Conservation (phyloP, 2,888 invertebrate species). For the Pseudeuparius sepicola region DNA sequence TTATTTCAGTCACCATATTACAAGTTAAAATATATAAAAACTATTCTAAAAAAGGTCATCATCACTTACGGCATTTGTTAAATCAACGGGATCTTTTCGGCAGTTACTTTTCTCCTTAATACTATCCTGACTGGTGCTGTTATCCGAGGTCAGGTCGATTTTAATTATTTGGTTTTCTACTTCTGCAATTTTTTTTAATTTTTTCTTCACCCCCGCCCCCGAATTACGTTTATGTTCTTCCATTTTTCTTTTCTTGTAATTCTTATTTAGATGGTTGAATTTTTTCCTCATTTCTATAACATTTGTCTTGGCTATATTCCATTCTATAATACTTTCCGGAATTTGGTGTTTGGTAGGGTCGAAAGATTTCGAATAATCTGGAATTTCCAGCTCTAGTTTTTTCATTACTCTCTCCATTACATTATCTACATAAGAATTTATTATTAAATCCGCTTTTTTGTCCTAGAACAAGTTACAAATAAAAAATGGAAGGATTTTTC, state of each 20-base stretch:
- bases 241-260: conserved; percentile 29
- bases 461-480: conserved; percentile 64
- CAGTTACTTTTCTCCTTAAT: no score
- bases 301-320: conserved; percentile 58
- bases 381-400: conserved; percentile 61
- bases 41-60: no score
- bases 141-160: no score
- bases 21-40: no score
- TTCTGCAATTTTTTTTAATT: no score
- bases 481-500: no score
- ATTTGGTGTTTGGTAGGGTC: conserved; percentile 56
- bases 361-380: conserved; percentile 51
- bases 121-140: no score
- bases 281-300: conserved; percentile 52
- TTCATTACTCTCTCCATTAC: conserved; percentile 67
- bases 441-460: conserved; percentile 79
- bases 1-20: no score
- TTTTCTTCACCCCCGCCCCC: no score
- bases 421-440: conserved; percentile 82
- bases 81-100: no score
- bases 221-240: conserved; percentile 21
- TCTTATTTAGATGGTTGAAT: conserved; percentile 45
- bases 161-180: no score
- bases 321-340: conserved; percentile 45
- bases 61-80: no score